Conservation (phyloP, 2,888 invertebrate genomes). For the Criorhina ranunculi region DNA sequence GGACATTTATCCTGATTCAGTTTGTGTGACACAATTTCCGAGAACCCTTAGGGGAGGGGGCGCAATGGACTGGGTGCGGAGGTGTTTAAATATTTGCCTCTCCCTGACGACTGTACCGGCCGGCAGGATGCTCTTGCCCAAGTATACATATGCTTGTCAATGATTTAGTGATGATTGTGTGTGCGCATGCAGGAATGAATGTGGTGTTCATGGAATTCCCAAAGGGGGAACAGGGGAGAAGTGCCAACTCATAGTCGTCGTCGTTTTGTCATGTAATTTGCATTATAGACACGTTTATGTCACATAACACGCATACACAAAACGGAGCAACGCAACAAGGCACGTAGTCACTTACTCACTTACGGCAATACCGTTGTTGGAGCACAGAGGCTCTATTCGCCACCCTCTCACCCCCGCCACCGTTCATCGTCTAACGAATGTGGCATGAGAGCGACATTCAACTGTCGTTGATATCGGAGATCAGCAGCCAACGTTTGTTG, state of each 20-base stretch:
- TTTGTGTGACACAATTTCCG: constrained; percentile 71
- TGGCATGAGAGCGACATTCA: constrained; percentile 39
- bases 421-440: constrained; percentile 14
- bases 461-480: constrained; percentile 33
- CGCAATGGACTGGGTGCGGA: constrained; percentile 24
- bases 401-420: constrained; percentile 3
- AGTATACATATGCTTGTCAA: constrained; percentile 32
- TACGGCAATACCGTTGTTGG: background rate
- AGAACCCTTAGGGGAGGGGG: constrained; percentile 38
- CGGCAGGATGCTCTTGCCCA: constrained; percentile 57
- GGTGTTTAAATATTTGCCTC: constrained; percentile 67
- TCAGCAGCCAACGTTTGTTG: constrained; percentile 30
- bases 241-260: constrained; percentile 13
- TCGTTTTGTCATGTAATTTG: constrained; percentile 70
- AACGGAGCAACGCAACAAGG: constrained; percentile 45
- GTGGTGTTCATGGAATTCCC: constrained; percentile 49
- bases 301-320: constrained; percentile 68
- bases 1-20: constrained; percentile 62
- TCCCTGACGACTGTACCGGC: constrained; percentile 41
- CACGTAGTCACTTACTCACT: constrained; percentile 33
- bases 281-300: constrained; percentile 74
- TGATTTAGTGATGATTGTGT: constrained; percentile 70
- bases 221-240: constrained; percentile 13
- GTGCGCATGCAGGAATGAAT: constrained; percentile 56
- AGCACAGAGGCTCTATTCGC: constrained; percentile 22